Evolutionary conservation across 2,888 invertebrate genomes (phyloP), one percentile per base, ranked within the genome.

Genomic region (Parthenolecanium corni): DNA sequence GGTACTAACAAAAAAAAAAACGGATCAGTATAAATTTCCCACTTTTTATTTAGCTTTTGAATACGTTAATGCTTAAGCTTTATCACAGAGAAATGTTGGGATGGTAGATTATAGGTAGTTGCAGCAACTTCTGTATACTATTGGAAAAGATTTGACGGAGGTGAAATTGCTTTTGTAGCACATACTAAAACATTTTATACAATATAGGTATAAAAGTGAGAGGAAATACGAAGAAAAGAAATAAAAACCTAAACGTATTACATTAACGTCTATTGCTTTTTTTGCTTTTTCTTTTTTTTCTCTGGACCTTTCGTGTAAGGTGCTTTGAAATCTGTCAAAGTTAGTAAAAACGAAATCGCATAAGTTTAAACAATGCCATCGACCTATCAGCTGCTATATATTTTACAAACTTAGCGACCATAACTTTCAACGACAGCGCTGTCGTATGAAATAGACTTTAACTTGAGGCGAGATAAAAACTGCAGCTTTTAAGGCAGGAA

Each of bases 281-380:
- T 24, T 24, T 40, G 40, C 23, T 20, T 4, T 11, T 52, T 38
- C 38, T 20, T 52, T 52, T 52, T 31, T 25, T 38, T 38, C 38
- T 18, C n/a, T 52, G 36, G 12, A 20, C 20, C 38, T 5, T 20
- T 31, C 16, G 25, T 6, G 20, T 11, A 21, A 20, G 16, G 3
- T 57, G 31, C 57, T 57, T 57, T 57, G 47, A 36, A 57, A 57
- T 57, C 57, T 57, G 57, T 57, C 57, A 57, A 57, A 57, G 44
- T 57, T 57, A 18, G 47, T 57, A 36, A 57, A 57, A 44, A 57
- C 56, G 44, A 57, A 57, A 57, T 57, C 57, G 57, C 57, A 24
- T 31, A 57, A 57, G 44, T 57, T 57, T 57, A 57, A 57, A 57
- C 47, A 57, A 57, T 57, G 46, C 57, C 21, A 57, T 23, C 54